Evolutionary conservation across 2,888 invertebrate species (phyloP).

Genomic region (Lasioglossum morio): DNA sequence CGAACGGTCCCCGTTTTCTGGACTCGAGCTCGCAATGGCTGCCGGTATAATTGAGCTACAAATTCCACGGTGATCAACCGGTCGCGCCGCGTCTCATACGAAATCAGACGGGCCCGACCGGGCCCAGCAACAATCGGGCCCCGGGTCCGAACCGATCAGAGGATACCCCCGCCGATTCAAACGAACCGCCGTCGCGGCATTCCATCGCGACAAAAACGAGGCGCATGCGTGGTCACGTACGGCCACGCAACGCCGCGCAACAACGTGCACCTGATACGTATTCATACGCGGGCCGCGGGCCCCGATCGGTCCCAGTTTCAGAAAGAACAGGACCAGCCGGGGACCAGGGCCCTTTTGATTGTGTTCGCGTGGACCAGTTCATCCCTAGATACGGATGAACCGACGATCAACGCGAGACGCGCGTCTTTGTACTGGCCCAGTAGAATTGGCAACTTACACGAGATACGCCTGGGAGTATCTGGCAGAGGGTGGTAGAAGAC

Average conservation of each 20-base stretch:
- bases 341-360: constrained; percentile 1
- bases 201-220: constrained; percentile 80
- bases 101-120: constrained; percentile 76
- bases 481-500: neutral
- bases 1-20: constrained; percentile 26
- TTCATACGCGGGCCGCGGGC: constrained; percentile 67
- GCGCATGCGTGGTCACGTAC: constrained; percentile 81
- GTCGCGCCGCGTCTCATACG: constrained; percentile 81
- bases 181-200: constrained; percentile 83
- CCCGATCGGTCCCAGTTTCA: constrained; percentile 45
- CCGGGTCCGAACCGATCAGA: constrained; percentile 69
- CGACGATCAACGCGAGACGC: neutral
- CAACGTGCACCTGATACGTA: constrained; percentile 75
- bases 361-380: constrained; percentile 12
- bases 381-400: neutral
- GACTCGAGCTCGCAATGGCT: constrained; percentile 63
- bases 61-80: constrained; percentile 84
- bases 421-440: neutral
- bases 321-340: constrained; percentile 48
- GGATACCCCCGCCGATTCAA: constrained; percentile 79
- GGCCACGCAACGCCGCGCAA: constrained; percentile 70
- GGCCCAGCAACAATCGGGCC: constrained; percentile 77
- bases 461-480: neutral
- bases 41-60: constrained; percentile 83
- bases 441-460: neutral